Evolutionary conservation across 2,797 vertebrate genomes (phyloP).

Genomic region (Rhyacichthys aspro): DNA sequence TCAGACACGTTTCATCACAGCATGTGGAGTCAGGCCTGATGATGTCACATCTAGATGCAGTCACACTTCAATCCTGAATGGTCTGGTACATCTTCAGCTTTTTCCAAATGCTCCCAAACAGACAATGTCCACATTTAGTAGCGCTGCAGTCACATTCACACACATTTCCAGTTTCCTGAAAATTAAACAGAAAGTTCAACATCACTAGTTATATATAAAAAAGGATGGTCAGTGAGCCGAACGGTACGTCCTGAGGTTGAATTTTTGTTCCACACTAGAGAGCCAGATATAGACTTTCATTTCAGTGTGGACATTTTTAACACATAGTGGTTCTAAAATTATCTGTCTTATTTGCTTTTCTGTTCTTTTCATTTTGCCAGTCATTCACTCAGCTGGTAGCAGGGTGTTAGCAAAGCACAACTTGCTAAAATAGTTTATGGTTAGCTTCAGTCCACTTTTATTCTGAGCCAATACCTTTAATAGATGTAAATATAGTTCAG

Average conservation of each 20-base stretch:
- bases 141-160: slow-evolving; percentile 26
- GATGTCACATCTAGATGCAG: slow-evolving; percentile 51
- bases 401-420: no score
- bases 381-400: neutral
- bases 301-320: slow-evolving; percentile 25
- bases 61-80: slow-evolving; percentile 54
- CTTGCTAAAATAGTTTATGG: no score
- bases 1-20: slow-evolving; percentile 41
- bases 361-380: slow-evolving; percentile 29
- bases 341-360: slow-evolving; percentile 23
- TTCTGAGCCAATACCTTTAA: no score
- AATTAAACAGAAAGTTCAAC: slow-evolving; percentile 38
- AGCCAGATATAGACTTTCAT: slow-evolving; percentile 24
- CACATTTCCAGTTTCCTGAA: slow-evolving; percentile 16
- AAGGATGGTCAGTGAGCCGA: slow-evolving; percentile 5
- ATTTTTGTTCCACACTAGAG: slow-evolving; percentile 9
- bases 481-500: no score
- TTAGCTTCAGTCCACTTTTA: no score
- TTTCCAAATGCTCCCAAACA: slow-evolving; percentile 32
- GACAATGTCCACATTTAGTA: slow-evolving; percentile 43
- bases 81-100: slow-evolving; percentile 13
- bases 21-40: slow-evolving; percentile 12
- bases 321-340: slow-evolving; percentile 15
- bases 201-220: slow-evolving; percentile 30
- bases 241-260: slow-evolving; percentile 13